These are phyloP conservation scores for Cotesia glomerata DNA, from an alignment of 1,140 invertebrate genomes.

Conservation along the genomic window DNA sequence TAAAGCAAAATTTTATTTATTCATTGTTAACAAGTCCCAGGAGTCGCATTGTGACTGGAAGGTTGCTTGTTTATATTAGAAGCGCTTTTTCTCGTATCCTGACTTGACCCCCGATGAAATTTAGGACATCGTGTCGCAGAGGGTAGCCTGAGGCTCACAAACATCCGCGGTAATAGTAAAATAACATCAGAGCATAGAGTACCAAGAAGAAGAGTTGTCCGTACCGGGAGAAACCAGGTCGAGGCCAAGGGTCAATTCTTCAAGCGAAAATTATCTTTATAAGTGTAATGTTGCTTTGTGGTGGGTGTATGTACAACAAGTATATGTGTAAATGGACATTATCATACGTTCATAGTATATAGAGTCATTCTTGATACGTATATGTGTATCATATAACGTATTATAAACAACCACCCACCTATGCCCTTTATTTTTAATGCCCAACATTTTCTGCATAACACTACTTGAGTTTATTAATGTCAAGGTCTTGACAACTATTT, in stretches of 20 bases:
- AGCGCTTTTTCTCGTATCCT: background rate
- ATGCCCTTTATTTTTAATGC: background rate
- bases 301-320: background rate
- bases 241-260: slow-evolving; percentile 18
- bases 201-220: background rate
- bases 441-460: background rate
- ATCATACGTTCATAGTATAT: background rate
- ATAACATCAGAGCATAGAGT: background rate
- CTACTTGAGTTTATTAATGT: slow-evolving; percentile 10
- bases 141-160: slow-evolving; percentile 1
- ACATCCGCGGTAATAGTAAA: background rate
- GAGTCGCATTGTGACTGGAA: too few species aligned
- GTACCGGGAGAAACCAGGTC: slow-evolving; percentile 11
- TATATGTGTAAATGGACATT: background rate
- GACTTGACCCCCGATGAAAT: slow-evolving; percentile 1
- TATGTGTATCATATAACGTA: background rate
- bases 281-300: background rate
- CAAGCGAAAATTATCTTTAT: slow-evolving; percentile 9
- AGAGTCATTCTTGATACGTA: background rate
- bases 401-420: background rate
- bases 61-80: too few species aligned
- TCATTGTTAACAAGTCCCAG: too few species aligned
- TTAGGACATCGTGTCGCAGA: slow-evolving; percentile 7
- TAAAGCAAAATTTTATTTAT: too few species aligned
- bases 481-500: slow-evolving; percentile 13